Conservation (phyloP, 2,797 vertebrate species). For the Eupleurogrammus muticus region DNA sequence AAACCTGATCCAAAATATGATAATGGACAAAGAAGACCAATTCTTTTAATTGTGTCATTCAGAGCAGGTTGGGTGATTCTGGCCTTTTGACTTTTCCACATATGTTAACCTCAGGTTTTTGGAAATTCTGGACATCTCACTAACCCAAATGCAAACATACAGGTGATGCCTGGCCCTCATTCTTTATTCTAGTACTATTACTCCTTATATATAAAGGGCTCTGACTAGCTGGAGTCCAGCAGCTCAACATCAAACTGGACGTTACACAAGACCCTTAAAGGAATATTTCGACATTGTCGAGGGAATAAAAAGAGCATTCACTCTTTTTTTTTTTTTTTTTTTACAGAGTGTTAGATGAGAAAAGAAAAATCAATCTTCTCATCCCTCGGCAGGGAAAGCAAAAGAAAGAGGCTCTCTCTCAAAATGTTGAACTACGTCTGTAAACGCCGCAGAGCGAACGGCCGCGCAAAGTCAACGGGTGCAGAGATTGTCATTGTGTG, state of each 20-base stretch:
- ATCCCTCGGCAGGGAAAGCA: neutral
- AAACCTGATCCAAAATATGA: too few species aligned
- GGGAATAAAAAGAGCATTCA: neutral
- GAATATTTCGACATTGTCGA: neutral
- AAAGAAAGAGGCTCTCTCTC: neutral
- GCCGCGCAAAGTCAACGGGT: neutral
- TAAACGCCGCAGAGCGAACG: neutral
- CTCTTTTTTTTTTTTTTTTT: neutral
- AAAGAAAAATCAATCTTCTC: neutral
- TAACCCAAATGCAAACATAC: neutral
- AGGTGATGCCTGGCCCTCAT: slow-evolving; percentile 2
- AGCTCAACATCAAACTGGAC: slow-evolving; percentile 1
- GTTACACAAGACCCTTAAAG: neutral
- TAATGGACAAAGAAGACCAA: too few species aligned
- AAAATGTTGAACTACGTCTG: neutral
- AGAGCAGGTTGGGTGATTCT: too few species aligned
- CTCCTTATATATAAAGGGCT: too few species aligned
- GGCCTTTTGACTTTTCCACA: too few species aligned
- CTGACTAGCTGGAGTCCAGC: neutral
- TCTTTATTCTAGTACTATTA: slow-evolving; percentile 5
- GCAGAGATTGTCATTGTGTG: neutral
- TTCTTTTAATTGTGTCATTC: too few species aligned
- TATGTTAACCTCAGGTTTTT: too few species aligned
- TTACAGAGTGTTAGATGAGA: neutral
- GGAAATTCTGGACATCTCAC: neutral